phyloP scores from a whole-genome alignment of 2,888 invertebrate species.

The Calameuta pallipes region DNA sequence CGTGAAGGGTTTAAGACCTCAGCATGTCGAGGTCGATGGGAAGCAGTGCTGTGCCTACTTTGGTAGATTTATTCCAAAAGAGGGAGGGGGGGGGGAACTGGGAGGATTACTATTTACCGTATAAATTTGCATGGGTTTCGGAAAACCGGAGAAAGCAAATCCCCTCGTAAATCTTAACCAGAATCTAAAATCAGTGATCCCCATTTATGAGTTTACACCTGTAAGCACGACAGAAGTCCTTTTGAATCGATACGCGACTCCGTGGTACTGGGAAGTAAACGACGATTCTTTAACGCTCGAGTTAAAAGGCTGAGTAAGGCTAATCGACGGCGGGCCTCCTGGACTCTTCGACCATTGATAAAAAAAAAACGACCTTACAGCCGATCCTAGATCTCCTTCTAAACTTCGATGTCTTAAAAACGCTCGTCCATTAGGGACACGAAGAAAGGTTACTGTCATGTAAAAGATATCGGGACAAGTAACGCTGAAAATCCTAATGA shows the following conservation, averaged over 20 bases:
- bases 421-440: background rate
- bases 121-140: constrained; percentile 51
- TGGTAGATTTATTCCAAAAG: constrained; percentile 48
- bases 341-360: background rate
- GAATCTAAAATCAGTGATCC: constrained; percentile 46
- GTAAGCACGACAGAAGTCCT: constrained; percentile 12
- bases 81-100: constrained; percentile 19
- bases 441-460: background rate
- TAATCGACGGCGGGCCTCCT: background rate
- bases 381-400: background rate
- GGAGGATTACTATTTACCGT: constrained; percentile 50
- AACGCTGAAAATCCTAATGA: background rate
- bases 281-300: background rate
- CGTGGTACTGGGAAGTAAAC: background rate
- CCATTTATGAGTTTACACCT: constrained; percentile 49
- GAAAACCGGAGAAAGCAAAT: constrained; percentile 24
- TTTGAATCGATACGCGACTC: background rate
- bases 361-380: background rate
- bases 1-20: constrained; percentile 34
- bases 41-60: constrained; percentile 25
- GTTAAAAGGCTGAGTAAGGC: background rate
- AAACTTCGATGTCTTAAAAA: background rate
- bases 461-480: background rate
- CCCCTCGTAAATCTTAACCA: constrained; percentile 49
- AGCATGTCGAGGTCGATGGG: constrained; percentile 29